Percentiles rank a stretch among this genome's conserved stretches.
These are phyloP conservation scores for Triplophysa siluroides DNA, from an alignment of 2,113 vertebrate species.

Conservation along the genomic window DNA sequence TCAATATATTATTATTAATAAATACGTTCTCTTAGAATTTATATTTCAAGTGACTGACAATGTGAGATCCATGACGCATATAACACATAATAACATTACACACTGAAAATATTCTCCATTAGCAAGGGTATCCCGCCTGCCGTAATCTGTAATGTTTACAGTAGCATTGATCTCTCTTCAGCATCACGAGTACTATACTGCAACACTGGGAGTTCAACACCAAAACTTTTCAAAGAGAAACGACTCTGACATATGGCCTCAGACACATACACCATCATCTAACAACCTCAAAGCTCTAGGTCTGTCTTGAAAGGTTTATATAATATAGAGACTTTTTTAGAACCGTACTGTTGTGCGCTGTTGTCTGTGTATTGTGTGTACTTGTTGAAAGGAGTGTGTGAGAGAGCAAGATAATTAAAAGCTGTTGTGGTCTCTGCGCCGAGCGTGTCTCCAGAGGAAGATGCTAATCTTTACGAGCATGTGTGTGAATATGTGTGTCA, in stretches of 20 bases:
- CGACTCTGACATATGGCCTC: not conserved
- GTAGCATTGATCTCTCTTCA: not conserved
- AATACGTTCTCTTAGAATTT: too few species aligned
- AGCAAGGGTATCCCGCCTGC: not conserved
- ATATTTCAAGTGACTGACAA: too few species aligned
- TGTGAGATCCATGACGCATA: too few species aligned
- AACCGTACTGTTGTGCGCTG: not conserved
- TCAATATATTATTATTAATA: too few species aligned
- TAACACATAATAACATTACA: not conserved
- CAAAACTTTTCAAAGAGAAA: not conserved
- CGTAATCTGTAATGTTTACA: not conserved
- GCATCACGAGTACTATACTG: not conserved
- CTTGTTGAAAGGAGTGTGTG: constrained; percentile 36
- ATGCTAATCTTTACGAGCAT: constrained; percentile 39
- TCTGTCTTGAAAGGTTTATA: not conserved
- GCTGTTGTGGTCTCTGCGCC: constrained; percentile 41
- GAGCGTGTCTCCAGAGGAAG: constrained; percentile 39
- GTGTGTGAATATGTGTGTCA: constrained; percentile 2
- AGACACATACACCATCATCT: constrained; percentile 4
- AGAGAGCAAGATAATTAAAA: constrained; percentile 47
- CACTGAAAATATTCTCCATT: not conserved
- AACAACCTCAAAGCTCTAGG: not conserved
- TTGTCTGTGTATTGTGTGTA: constrained; percentile 26
- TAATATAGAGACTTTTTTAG: not conserved
- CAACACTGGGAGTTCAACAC: not conserved